Evolutionary conservation across 2,797 vertebrate species (phyloP).

Genomic region (Mormyrus hasselquistii): DNA sequence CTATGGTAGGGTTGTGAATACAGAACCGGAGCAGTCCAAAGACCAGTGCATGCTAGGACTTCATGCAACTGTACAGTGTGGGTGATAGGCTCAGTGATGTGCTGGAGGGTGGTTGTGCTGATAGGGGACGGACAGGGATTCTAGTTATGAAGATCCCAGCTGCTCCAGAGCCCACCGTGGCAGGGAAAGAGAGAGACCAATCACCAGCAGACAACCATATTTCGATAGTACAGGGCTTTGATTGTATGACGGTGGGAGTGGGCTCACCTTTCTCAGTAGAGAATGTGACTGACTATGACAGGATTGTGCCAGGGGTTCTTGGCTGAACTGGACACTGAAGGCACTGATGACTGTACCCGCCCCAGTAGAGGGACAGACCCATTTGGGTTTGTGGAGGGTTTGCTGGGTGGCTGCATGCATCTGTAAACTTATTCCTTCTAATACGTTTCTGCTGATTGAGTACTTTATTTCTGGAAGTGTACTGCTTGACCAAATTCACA

Average conservation of each 20-base stretch:
- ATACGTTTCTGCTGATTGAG: slow-evolving; percentile 19
- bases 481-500: not conserved
- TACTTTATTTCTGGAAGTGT: not conserved
- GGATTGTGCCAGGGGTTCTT: not conserved
- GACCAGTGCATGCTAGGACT: not conserved
- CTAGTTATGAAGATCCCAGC: not conserved
- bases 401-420: not conserved
- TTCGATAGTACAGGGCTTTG: not conserved
- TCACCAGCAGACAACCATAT: not conserved
- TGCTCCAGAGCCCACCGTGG: not conserved
- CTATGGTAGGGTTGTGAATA: not conserved
- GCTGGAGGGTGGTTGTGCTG: not conserved
- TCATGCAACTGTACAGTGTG: not conserved
- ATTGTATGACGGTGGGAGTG: not conserved
- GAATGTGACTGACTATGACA: not conserved
- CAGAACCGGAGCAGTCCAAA: not conserved
- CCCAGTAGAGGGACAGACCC: not conserved
- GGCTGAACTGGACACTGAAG: not conserved
- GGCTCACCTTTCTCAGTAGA: not conserved
- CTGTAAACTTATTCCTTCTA: not conserved
- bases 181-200: not conserved
- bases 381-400: not conserved
- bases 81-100: not conserved
- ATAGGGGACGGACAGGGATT: not conserved
- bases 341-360: not conserved